These are phyloP conservation scores for Platichthys flesus DNA, from an alignment of 2,113 vertebrate genomes.

Conservation along the genomic window DNA sequence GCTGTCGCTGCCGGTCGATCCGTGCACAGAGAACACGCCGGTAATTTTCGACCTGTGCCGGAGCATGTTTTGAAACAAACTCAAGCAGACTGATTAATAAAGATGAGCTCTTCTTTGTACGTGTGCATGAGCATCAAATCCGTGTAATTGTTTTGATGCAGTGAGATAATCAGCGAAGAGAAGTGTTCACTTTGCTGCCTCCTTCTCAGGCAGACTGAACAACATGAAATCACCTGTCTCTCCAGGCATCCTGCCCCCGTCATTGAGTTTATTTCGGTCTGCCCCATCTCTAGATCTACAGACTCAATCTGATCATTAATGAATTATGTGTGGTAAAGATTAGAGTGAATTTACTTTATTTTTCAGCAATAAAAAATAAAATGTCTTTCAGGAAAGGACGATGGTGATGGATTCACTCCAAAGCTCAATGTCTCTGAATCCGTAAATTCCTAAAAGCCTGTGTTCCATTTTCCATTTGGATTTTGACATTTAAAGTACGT, in stretches of 20 bases:
- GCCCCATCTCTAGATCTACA: conserved; percentile 2
- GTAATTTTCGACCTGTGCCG: background rate
- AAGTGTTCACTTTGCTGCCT: conserved; percentile 36
- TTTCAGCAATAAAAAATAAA: background rate
- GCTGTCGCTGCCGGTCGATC: too few species aligned
- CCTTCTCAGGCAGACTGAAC: background rate
- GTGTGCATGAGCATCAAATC: conserved; percentile 26
- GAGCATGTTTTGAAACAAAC: conserved; percentile 20
- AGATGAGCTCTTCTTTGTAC: background rate
- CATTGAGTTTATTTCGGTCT: conserved; percentile 34
- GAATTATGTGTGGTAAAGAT: conserved; percentile 14
- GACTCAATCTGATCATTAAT: conserved; percentile 48
- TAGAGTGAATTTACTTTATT: background rate
- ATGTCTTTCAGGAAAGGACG: too few species aligned
- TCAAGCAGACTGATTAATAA: background rate
- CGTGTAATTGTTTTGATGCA: conserved; percentile 10
- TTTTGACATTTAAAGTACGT: background rate
- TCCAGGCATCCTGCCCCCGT: background rate
- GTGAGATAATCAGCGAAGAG: conserved; percentile 41
- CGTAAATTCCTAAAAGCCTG: conserved; percentile 4
- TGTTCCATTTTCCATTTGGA: conserved; percentile 7
- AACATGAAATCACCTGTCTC: background rate
- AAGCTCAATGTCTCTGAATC: background rate
- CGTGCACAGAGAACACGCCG: background rate
- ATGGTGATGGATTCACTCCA: background rate